These are phyloP conservation scores for Lethrus apterus DNA, from an alignment of 1,140 invertebrate genomes.

Conservation along the genomic window DNA sequence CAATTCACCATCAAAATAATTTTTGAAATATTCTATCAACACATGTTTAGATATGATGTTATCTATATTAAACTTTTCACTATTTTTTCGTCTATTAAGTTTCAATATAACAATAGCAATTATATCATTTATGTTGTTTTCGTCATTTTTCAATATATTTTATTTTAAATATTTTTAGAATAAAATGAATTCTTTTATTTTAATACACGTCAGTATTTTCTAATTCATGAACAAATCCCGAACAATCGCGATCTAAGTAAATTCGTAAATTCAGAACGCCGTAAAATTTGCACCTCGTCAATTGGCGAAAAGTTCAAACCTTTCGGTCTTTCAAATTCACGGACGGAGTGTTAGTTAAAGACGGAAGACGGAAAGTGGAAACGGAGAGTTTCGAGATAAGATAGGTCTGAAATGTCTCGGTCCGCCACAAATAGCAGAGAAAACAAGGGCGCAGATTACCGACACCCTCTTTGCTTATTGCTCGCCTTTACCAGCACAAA, in stretches of 20 bases:
- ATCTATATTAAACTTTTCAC: too few species aligned
- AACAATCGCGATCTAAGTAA: neutral
- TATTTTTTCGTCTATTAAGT: too few species aligned
- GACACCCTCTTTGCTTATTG: slow-evolving; percentile 16
- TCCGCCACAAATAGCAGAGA: slow-evolving; percentile 15
- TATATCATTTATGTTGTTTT: too few species aligned
- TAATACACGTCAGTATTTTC: too few species aligned
- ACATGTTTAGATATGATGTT: too few species aligned
- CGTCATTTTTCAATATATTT: too few species aligned
- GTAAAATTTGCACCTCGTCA: neutral
- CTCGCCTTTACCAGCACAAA: slow-evolving; percentile 7
- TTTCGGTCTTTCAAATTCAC: neutral
- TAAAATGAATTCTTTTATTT: too few species aligned
- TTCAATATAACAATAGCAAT: too few species aligned
- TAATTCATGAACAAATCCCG: too few species aligned
- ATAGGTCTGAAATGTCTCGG: slow-evolving; percentile 11
- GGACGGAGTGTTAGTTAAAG: neutral
- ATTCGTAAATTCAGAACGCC: neutral
- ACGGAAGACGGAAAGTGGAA: neutral
- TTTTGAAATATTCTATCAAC: too few species aligned
- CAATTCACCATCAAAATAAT: too few species aligned
- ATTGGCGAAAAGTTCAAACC: neutral
- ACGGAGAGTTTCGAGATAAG: slow-evolving; percentile 8
- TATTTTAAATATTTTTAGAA: too few species aligned
- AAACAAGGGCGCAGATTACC: slow-evolving; percentile 19